Percentiles rank a stretch among this genome's conserved stretches.
Evolutionary conservation across 2,113 vertebrate species (phyloP).

Genomic region (Phainopepla nitens): DNA sequence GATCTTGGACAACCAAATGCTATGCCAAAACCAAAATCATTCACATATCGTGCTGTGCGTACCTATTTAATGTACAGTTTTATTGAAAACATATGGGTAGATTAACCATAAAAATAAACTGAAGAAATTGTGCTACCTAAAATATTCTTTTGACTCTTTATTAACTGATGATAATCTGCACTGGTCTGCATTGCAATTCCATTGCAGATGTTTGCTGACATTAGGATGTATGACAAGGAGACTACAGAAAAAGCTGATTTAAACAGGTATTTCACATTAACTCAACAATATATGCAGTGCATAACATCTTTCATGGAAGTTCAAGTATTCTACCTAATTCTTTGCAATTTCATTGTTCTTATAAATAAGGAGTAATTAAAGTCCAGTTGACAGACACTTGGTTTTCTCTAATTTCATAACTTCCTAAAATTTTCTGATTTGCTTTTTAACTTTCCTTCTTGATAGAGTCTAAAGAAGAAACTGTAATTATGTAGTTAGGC

Average conservation of each 20-base stretch:
- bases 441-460: slow-evolving; percentile 53
- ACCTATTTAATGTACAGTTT: slow-evolving; percentile 35
- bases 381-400: slow-evolving; percentile 57
- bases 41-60: background rate
- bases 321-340: slow-evolving; percentile 34
- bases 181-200: slow-evolving; percentile 63
- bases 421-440: slow-evolving; percentile 59
- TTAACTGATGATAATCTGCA: slow-evolving; percentile 68
- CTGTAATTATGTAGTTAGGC: background rate
- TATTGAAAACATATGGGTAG: slow-evolving; percentile 50
- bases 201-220: slow-evolving; percentile 67
- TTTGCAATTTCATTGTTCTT: slow-evolving; percentile 56
- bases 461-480: slow-evolving; percentile 1
- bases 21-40: background rate
- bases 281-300: slow-evolving; percentile 15
- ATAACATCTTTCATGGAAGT: slow-evolving; percentile 58
- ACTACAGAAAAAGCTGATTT: slow-evolving; percentile 52
- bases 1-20: background rate
- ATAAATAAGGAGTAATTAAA: slow-evolving; percentile 68
- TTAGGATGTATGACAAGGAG: slow-evolving; percentile 60
- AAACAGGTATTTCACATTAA: slow-evolving; percentile 68
- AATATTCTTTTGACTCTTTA: slow-evolving; percentile 36
- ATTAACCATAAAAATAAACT: slow-evolving; percentile 48
- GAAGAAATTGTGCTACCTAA: slow-evolving; percentile 31
- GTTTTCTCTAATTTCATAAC: slow-evolving; percentile 57